These are phyloP conservation scores for Sphaerodactylus townsendi DNA, from an alignment of 2,113 vertebrate species.

Conservation along the genomic window DNA sequence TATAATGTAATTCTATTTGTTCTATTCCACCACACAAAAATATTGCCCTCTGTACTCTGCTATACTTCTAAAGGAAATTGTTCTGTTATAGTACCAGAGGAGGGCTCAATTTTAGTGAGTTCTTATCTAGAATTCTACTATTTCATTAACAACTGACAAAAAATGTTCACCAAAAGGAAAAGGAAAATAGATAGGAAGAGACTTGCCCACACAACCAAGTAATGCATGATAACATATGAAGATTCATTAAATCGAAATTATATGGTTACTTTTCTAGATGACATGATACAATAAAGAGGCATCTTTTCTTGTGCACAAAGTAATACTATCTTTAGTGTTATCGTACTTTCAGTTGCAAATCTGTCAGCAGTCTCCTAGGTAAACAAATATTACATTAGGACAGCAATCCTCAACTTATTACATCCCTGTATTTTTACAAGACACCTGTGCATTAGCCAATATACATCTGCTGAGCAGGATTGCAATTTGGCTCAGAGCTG, in stretches of 20 bases:
- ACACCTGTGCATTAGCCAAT: neutral
- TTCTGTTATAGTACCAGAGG: rapidly evolving
- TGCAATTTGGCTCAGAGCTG: neutral
- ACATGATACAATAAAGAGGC: neutral
- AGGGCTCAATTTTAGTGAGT: neutral
- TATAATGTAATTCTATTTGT: too few species aligned
- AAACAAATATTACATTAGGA: neutral
- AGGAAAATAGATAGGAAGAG: neutral
- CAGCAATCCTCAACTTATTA: neutral
- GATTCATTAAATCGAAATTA: neutral
- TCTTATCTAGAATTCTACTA: neutral
- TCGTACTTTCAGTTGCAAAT: neutral
- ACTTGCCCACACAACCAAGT: neutral
- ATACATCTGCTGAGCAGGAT: neutral
- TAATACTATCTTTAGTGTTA: neutral
- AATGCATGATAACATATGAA: neutral
- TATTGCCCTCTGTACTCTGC: too few species aligned
- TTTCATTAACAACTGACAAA: neutral
- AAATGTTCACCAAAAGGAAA: neutral
- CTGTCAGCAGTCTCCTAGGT: neutral
- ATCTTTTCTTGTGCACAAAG: neutral
- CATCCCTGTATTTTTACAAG: neutral
- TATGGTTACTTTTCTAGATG: neutral
- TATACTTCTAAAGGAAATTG: neutral
- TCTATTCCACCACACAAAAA: too few species aligned